Percentiles rank a stretch among this genome's conserved stretches.
Evolutionary conservation across 1,140 invertebrate genomes (phyloP).

Genomic region (Caenorhabditis latens): DNA sequence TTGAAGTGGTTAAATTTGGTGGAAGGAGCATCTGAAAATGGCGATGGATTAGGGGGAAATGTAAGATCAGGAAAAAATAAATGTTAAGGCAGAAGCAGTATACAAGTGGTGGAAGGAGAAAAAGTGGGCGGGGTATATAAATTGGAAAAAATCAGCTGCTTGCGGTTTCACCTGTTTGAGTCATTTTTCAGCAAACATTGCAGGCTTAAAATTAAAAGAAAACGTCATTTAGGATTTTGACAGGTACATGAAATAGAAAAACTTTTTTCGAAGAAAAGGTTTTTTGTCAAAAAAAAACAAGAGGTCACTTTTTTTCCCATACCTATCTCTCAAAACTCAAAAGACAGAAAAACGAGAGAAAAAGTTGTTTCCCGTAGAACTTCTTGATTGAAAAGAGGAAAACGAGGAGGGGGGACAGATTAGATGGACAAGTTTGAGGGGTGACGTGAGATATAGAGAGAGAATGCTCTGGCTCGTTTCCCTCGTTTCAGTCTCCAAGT

Average conservation of each 20-base stretch:
- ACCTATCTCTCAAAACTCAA: neutral
- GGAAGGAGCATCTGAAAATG: conserved; percentile 31
- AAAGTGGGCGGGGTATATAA: neutral
- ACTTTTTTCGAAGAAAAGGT: neutral
- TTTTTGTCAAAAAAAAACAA: neutral
- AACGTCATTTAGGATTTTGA: neutral
- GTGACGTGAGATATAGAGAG: neutral
- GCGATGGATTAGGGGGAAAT: neutral
- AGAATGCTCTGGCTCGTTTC: neutral
- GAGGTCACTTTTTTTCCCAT: neutral
- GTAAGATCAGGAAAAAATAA: neutral
- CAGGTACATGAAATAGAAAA: neutral
- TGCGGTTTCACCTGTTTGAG: neutral
- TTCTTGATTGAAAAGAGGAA: conserved; percentile 13
- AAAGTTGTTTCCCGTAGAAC: neutral
- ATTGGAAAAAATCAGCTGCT: conserved; percentile 14
- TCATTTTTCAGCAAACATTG: neutral
- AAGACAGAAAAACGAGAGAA: neutral
- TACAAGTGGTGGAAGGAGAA: neutral
- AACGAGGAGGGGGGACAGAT: neutral
- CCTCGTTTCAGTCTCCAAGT: neutral
- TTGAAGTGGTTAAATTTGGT: conserved; percentile 1
- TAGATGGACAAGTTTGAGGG: neutral
- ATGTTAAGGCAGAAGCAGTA: no score
- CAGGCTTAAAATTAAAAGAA: neutral